A percentile compares a stretch with the other conserved stretches of the same genome.
phyloP scores from a whole-genome alignment of 2,113 vertebrate genomes.

The Petrocephalus zakoni region DNA sequence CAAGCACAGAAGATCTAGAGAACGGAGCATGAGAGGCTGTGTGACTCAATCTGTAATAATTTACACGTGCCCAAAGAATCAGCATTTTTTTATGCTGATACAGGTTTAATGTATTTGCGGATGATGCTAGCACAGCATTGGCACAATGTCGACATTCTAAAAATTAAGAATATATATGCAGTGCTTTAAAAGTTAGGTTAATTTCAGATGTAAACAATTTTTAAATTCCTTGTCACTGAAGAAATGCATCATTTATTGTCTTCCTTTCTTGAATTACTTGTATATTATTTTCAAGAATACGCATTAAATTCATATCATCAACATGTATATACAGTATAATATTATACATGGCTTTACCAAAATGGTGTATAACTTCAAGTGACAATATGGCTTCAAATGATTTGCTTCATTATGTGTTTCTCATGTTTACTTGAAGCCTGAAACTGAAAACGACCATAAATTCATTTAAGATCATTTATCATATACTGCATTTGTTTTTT shows the following conservation, averaged over 20 bases:
- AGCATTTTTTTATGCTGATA: not conserved
- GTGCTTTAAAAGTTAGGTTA: not conserved
- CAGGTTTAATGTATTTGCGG: not conserved
- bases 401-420: not conserved
- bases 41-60: not conserved
- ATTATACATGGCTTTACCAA: slow-evolving; percentile 8
- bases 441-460: not conserved
- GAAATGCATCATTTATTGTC: slow-evolving; percentile 14
- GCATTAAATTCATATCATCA: not conserved
- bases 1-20: not conserved
- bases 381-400: not conserved
- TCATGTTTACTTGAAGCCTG: not conserved
- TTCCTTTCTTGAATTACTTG: not conserved
- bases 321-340: slow-evolving; percentile 2
- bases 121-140: not conserved
- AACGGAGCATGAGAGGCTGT: not conserved
- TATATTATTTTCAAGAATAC: slow-evolving; percentile 4
- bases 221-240: slow-evolving; percentile 2
- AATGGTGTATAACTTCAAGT: not conserved
- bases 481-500: not conserved
- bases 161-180: not conserved
- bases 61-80: not conserved
- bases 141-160: not conserved
- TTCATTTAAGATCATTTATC: not conserved
- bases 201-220: slow-evolving; percentile 13